Conservation (phyloP, 2,113 vertebrate genomes). For the Indri indri region DNA sequence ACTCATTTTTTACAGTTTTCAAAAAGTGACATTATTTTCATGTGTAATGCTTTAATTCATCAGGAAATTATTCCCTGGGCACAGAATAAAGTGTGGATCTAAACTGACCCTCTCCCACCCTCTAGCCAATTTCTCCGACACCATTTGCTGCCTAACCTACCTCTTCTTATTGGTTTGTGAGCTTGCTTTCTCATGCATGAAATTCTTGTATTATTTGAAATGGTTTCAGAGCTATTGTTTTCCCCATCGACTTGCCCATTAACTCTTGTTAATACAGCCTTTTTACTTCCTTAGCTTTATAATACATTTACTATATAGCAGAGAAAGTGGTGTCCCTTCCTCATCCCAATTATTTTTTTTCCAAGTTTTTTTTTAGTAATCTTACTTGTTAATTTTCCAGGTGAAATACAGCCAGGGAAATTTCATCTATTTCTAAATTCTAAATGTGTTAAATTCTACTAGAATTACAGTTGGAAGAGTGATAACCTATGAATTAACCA, state of each 20-base stretch:
- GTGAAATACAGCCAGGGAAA: background rate
- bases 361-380: background rate
- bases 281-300: background rate
- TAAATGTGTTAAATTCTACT: background rate
- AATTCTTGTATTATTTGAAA: background rate
- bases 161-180: background rate
- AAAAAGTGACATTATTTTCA: background rate
- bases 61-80: background rate
- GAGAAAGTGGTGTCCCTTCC: background rate
- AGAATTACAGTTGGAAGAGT: background rate
- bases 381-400: background rate
- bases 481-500: background rate
- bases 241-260: background rate
- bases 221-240: background rate
- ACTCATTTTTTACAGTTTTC: background rate
- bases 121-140: background rate
- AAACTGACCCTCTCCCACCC: background rate
- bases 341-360: background rate
- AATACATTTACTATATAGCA: background rate
- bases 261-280: background rate
- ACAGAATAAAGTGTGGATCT: background rate
- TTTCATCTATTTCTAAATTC: slow-evolving; percentile 10
- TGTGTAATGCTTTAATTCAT: background rate
- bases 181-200: background rate
- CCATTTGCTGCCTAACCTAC: background rate